Base-by-base conservation (phyloP, 2,113 vertebrate species). In the Copsychus sechellarum region DNA sequence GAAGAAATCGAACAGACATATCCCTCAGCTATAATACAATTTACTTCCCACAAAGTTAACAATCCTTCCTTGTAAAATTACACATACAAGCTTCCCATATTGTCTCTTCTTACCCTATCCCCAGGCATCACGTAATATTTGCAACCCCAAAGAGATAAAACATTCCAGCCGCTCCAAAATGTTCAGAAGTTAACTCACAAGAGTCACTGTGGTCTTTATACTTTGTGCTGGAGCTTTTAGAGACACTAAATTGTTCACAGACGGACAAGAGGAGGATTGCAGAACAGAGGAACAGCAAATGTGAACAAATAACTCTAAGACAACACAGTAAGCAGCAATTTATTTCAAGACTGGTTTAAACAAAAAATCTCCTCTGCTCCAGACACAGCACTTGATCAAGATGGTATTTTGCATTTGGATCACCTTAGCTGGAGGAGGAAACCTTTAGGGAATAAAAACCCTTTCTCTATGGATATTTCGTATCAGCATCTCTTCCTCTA, bases 401-500 rank as follows among this genome's bases (percentile, higher is more conserved):
- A 47, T 28, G 11, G 17, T 21, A 19, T 33, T 56, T 9, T 61
- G 26, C 8, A 50, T 72, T 65, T 87, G 26, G 42, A 88, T 69
- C 33, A 43, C 11, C 22, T 78, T 29, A 67, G 25, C 18, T 62
- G n/a, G 71, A 76, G 5, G 20, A 81, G 12, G 34, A 33, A 90
- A 67, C 6, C 3, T 1, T 31, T 26, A 31, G 18, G 6, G 13
- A 64, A 26, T 40, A 85, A 84, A 54, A 2, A 2, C 8, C 9
- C 8, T 47, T 84, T 66, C 33, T 12, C 43, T 33, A 17, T 24
- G 23, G 31, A 45, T 6, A 65, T 69, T 81, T 71, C 3, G 0
- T n/a, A 72, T 42, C 0, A 0, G 4, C 7, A n/a, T 43, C 3
- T 70, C 42, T 57, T 80, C 21, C 56, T 76, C n/a, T 33, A 24